Base-by-base conservation (phyloP, 2,113 vertebrate species). In the Paradoxurus hermaphroditus region DNA sequence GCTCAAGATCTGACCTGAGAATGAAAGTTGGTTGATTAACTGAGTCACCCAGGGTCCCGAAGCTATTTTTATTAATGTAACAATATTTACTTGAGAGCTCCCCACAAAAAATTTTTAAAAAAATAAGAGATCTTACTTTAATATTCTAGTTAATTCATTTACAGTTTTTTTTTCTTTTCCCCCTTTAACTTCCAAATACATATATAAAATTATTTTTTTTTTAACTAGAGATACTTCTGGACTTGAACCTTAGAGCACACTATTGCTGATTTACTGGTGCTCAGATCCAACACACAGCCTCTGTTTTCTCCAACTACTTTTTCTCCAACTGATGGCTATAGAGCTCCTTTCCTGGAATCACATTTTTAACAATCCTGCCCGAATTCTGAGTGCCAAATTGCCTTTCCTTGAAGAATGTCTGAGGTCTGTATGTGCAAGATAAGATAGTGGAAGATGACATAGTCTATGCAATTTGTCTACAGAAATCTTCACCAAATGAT, bases 401-500 rank as follows among this genome's bases (percentile, higher is more conserved):
- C 13, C 84, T 75, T 62, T 75, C 90, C 75, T 87, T 97, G 72
- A 97, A 95, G 94, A 95, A 94, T 59, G 49, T 94, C 97, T 92
- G 86, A 82, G 46, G 97, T 41, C 91, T 98, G 97, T 63, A 91
- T 94, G 81, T 72, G 89, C 93, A 95, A 98, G 97, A 98, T 91
- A 98, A 98, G 96, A 82, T 34, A 91, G 88, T 90, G 88, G 94
- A 98, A 87, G 87, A 96, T 97, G 96, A 98, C 15, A 18, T 67
- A 94, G 36, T 96, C 92, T 94, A 53, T 97, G 41, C n/a, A 98
- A 90, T 98, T 98, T 98, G 89, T 98, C 98, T 96, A 96, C 96
- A 97, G 91, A 98, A 97, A 94, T 98, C 98, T 97, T 95, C 29
- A 86, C 72, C 97, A 82, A 77, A 70, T 97, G 97, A 98, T 98